These are phyloP conservation scores for Lepus townsendii DNA, from an alignment of 2,797 vertebrate species.

Conservation along the genomic window DNA sequence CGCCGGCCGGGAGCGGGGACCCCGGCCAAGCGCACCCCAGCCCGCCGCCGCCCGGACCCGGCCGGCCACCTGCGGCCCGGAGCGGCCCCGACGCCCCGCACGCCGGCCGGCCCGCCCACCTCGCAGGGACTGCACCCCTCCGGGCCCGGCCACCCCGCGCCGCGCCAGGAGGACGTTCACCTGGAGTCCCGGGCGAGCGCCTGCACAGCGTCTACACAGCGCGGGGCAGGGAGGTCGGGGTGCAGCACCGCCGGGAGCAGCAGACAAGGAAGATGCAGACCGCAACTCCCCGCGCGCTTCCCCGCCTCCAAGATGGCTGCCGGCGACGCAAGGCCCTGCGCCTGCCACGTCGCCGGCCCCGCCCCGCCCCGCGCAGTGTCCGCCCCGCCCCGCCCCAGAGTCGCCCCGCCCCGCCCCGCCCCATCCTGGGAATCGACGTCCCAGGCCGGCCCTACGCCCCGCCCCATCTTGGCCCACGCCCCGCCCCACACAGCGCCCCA, in stretches of 20 bases:
- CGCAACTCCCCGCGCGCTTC: fast-evolving
- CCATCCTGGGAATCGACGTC: fast-evolving
- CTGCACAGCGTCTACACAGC: not conserved
- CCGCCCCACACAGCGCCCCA: not conserved
- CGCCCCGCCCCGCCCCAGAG: not conserved
- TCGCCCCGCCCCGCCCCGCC: not conserved
- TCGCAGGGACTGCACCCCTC: fast-evolving
- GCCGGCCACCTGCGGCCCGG: not conserved
- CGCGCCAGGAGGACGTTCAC: conserved; percentile 46
- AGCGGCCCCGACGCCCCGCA: too few species aligned
- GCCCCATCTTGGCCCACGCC: not conserved
- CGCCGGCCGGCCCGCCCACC: not conserved
- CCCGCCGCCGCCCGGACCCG: not conserved
- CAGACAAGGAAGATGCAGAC: fast-evolving
- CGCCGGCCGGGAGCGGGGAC: not conserved
- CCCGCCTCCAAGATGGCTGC: conserved; percentile 82
- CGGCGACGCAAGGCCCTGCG: not conserved
- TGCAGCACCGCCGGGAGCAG: fast-evolving
- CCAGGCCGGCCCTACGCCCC: too few species aligned
- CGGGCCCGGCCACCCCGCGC: fast-evolving
- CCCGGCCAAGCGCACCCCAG: not conserved
- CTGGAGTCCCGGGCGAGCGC: conserved; percentile 1
- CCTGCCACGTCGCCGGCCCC: conserved; percentile 73
- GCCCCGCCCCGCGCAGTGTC: not conserved
- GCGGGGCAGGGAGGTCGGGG: fast-evolving